These are phyloP conservation scores for Scarus forsteni DNA, from an alignment of 2,797 vertebrate genomes.

Conservation along the genomic window DNA sequence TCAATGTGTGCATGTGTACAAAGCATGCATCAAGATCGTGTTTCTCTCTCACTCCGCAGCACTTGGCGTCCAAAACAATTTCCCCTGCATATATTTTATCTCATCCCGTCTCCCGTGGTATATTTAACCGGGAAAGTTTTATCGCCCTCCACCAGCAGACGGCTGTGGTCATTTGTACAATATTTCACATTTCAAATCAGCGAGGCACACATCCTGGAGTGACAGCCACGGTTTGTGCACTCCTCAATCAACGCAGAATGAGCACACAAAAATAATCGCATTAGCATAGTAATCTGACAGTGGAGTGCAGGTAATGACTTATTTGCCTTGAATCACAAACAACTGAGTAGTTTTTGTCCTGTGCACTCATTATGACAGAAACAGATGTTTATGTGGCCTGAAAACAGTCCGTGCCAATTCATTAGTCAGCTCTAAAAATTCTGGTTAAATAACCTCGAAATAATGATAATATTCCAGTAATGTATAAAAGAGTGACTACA, in stretches of 20 bases:
- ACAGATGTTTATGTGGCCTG: slow-evolving; percentile 49
- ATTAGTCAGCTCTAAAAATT: slow-evolving; percentile 43
- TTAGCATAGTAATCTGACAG: slow-evolving; percentile 77
- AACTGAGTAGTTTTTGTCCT: slow-evolving; percentile 44
- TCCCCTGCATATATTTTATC: slow-evolving; percentile 62
- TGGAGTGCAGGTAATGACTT: slow-evolving; percentile 66
- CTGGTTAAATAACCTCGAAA: slow-evolving; percentile 20
- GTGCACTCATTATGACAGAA: slow-evolving; percentile 53
- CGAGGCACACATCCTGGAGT: slow-evolving; percentile 41
- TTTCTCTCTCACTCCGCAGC: slow-evolving; percentile 17
- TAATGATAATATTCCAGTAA: slow-evolving; percentile 13
- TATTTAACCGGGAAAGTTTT: slow-evolving; percentile 55
- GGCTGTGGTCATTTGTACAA: slow-evolving; percentile 65
- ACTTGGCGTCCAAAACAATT: slow-evolving; percentile 49
- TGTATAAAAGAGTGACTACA: slow-evolving; percentile 16
- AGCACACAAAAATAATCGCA: slow-evolving; percentile 73
- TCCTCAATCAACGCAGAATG: slow-evolving; percentile 73
- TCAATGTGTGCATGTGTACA: slow-evolving; percentile 36
- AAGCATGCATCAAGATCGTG: slow-evolving; percentile 43
- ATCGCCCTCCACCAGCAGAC: slow-evolving; percentile 53
- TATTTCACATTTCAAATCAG: slow-evolving; percentile 72
- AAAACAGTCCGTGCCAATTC: slow-evolving; percentile 50
- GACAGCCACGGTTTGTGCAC: slow-evolving; percentile 62
- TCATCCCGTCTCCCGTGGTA: slow-evolving; percentile 49
- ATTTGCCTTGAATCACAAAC: slow-evolving; percentile 63